These are phyloP conservation scores for Patella vulgata DNA, from an alignment of 1,140 invertebrate species.

Conservation along the genomic window DNA sequence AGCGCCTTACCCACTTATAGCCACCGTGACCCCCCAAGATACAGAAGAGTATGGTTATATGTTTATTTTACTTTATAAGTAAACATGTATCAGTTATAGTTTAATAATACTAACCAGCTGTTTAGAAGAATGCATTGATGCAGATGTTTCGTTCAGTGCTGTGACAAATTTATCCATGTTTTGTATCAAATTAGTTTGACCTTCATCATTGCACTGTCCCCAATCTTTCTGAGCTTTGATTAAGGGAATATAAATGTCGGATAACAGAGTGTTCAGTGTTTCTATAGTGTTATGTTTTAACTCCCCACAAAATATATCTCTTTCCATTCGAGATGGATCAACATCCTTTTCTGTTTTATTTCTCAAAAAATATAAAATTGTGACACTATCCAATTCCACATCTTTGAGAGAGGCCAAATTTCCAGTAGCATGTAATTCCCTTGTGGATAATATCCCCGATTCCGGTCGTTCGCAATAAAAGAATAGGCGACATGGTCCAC, in stretches of 20 bases:
- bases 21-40: too few relatives aligned
- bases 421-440: slow-evolving; percentile 58
- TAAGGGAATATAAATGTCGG: slow-evolving; percentile 62
- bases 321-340: slow-evolving; percentile 57
- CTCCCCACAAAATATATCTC: slow-evolving; percentile 64
- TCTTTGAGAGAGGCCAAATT: slow-evolving; percentile 62
- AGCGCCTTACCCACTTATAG: too few relatives aligned
- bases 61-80: too few relatives aligned
- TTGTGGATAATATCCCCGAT: slow-evolving; percentile 40
- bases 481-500: slow-evolving; percentile 63
- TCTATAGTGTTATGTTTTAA: slow-evolving; percentile 64
- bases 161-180: slow-evolving; percentile 62
- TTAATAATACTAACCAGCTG: slow-evolving; percentile 58
- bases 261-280: slow-evolving; percentile 56
- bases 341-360: slow-evolving; percentile 60
- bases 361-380: slow-evolving; percentile 62
- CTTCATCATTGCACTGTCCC: slow-evolving; percentile 60
- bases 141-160: slow-evolving; percentile 57
- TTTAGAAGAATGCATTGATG: slow-evolving; percentile 54
- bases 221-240: slow-evolving; percentile 62
- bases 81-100: too few relatives aligned
- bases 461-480: slow-evolving; percentile 62
- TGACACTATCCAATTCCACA: slow-evolving; percentile 53
- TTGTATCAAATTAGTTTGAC: slow-evolving; percentile 52
- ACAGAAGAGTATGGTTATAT: too few relatives aligned